Percentiles rank a stretch among this genome's conserved stretches.
These are phyloP conservation scores for Raphicerus campestris DNA, from an alignment of 2,113 vertebrate genomes.

Conservation along the genomic window DNA sequence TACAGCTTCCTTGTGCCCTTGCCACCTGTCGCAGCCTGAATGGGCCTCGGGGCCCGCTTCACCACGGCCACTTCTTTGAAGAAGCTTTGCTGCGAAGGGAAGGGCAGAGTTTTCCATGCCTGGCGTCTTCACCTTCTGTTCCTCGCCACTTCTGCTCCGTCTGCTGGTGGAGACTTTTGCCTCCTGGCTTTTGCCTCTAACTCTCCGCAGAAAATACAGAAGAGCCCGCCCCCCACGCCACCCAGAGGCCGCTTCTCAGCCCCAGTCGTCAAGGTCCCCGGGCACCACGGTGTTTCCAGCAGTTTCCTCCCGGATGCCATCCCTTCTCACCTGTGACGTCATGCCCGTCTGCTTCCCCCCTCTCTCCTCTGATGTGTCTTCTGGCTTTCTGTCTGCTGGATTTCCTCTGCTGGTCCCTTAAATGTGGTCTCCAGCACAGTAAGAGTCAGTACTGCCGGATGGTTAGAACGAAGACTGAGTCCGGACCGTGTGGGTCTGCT, in stretches of 20 bases:
- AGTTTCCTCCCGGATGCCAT: not conserved
- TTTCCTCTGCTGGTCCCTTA: not conserved
- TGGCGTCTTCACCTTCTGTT: not conserved
- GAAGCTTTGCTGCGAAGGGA: not conserved
- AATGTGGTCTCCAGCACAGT: not conserved
- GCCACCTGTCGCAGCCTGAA: not conserved
- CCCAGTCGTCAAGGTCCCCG: fast-evolving
- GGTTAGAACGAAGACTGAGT: too few relatives aligned
- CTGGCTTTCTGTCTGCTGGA: not conserved
- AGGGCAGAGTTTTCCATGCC: not conserved
- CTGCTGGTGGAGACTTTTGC: not conserved
- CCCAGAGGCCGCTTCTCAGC: not conserved
- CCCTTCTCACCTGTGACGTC: not conserved
- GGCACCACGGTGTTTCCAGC: not conserved
- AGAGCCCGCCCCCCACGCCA: not conserved
- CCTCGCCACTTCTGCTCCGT: not conserved
- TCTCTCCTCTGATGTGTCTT: not conserved
- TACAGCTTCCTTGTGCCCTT: not conserved
- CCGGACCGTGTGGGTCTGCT: not conserved
- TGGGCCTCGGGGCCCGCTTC: not conserved
- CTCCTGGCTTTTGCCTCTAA: not conserved
- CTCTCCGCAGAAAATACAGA: not conserved
- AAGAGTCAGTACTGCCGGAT: not conserved
- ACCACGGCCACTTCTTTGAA: not conserved
- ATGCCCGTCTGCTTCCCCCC: not conserved